Percentiles rank a stretch among this genome's conserved stretches.
These are phyloP conservation scores for Cheilosia scutellata DNA, from an alignment of 2,888 invertebrate genomes.

Conservation along the genomic window DNA sequence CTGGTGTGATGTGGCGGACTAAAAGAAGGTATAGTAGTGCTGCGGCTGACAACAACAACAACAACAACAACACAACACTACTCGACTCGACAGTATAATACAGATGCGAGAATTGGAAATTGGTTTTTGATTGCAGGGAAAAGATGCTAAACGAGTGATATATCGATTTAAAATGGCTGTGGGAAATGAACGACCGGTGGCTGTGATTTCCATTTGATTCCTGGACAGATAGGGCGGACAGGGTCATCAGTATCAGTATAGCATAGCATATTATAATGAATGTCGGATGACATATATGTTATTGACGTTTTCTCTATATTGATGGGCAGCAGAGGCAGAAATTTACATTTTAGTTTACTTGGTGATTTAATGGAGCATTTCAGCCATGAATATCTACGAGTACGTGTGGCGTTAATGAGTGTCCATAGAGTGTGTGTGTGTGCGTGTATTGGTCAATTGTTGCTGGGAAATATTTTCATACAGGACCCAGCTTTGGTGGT, in stretches of 20 bases:
- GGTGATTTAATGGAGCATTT: too few species aligned
- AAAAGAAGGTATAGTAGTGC: background rate
- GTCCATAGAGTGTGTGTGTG: too few species aligned
- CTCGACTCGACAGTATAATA: background rate
- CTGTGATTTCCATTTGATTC: conserved; percentile 16
- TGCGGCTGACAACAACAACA: background rate
- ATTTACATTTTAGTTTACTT: conserved; percentile 20
- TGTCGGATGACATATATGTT: background rate
- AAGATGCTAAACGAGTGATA: conserved; percentile 72
- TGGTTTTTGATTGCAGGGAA: conserved; percentile 65
- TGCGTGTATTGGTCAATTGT: too few species aligned
- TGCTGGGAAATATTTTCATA: too few species aligned
- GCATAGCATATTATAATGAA: conserved; percentile 5
- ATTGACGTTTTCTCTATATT: background rate
- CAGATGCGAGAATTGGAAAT: conserved; percentile 43
- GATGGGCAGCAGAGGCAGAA: background rate
- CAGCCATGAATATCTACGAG: too few species aligned
- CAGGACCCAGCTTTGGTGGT: too few species aligned
- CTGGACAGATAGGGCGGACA: conserved; percentile 19
- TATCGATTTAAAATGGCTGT: conserved; percentile 66
- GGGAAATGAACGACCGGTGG: conserved; percentile 42
- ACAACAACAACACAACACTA: background rate
- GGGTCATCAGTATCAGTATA: conserved; percentile 24
- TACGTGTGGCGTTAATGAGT: too few species aligned
- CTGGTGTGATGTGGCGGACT: background rate